Evolutionary conservation across 2,888 invertebrate genomes (phyloP).

Genomic region (Eristalinus sepulchralis): DNA sequence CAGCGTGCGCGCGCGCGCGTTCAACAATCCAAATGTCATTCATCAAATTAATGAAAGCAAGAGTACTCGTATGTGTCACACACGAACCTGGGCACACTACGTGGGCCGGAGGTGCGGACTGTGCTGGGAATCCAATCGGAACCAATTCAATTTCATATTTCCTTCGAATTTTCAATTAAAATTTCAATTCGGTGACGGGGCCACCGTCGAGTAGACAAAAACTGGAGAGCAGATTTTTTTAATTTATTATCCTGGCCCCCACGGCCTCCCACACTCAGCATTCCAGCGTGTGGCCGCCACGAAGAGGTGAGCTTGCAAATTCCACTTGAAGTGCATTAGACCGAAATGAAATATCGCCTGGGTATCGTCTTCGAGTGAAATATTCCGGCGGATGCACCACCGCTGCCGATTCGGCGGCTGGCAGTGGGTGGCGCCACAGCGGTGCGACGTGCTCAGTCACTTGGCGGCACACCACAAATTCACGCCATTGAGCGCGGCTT

Average conservation of each 20-base stretch:
- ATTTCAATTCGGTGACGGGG: conserved; percentile 55
- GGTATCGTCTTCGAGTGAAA: conserved; percentile 35
- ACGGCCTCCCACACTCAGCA: too few species aligned
- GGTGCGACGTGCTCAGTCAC: conserved; percentile 11
- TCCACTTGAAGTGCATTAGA: conserved; percentile 32
- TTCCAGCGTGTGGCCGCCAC: not conserved
- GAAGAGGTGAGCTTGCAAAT: conserved; percentile 22
- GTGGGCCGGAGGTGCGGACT: not conserved
- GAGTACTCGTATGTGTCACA: conserved; percentile 36
- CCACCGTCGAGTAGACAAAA: not conserved
- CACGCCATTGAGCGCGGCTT: not conserved
- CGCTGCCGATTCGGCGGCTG: not conserved
- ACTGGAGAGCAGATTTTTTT: not conserved
- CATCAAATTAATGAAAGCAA: conserved; percentile 39
- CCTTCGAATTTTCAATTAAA: conserved; percentile 65
- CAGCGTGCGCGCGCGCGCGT: conserved; percentile 12
- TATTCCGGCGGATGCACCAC: conserved; percentile 2
- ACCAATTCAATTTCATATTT: conserved; percentile 52
- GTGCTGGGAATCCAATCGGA: conserved; percentile 2
- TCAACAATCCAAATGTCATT: conserved; percentile 55
- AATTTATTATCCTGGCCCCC: not conserved
- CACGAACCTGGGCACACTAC: not conserved
- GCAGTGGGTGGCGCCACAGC: not conserved
- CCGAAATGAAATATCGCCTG: conserved; percentile 38
- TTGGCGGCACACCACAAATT: conserved; percentile 9